Evolutionary conservation across 1,140 invertebrate genomes (phyloP), one percentile per base, ranked within the genome.

Genomic region (Drosophila pandora): DNA sequence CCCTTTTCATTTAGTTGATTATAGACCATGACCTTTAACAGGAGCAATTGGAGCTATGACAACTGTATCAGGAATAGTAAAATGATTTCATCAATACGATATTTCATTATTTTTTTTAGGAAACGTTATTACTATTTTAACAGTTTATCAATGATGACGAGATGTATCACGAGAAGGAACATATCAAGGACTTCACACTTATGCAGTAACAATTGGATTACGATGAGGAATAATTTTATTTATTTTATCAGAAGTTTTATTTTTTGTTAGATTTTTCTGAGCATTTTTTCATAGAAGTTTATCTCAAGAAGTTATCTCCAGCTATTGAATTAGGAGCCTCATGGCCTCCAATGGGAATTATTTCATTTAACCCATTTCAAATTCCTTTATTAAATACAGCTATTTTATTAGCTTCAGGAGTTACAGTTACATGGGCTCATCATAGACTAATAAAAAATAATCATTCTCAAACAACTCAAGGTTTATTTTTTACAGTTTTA

Each of bases 91-190:
- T 82, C 74, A 90, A 71, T 91, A 84, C 87, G 90, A 91, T 74
- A 69, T 72, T 48, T 79, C 90, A 71, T 80, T 94, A 88, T 87
- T 94, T 69, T 71, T 92, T 41, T 64, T 93, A 79, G 91, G 92
- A 50, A 71, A 92, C 64, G 59, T 93, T 69, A 92, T 92, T 82
- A 92, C 90, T 52, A 58, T 92, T 54, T 65, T 94, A 84, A 92
- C 92, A 65, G 91, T 93, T 91, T 91, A 82, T 84, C 93, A 94
- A 93, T 95, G 94, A 94, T 95, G 94, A 93, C 94, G 94, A 87
- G 94, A 94, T 92, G 83, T 94, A n/a, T 90, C 79, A 23, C 93
- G 93, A 68, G 93, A 94, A 93, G 89, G 92, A 81, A 93, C 93
- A 0, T 93, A 92, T 71, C 93, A 94, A 93, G 93, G 93, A 37